These are phyloP conservation scores for Acronicta psi DNA, from an alignment of 2,888 invertebrate species.

Conservation along the genomic window DNA sequence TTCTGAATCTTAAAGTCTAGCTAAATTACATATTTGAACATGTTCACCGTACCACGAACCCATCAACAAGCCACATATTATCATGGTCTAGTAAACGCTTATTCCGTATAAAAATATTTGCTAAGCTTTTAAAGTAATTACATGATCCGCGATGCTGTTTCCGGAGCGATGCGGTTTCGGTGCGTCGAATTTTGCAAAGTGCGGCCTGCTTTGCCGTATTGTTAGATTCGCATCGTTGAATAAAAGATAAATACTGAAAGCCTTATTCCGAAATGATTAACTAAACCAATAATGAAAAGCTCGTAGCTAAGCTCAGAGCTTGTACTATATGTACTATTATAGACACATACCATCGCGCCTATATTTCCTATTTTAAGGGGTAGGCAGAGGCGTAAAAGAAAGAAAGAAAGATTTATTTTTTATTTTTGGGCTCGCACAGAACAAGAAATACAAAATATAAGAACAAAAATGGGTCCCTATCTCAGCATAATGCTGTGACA, in stretches of 20 bases:
- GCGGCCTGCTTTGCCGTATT: slow-evolving; percentile 8
- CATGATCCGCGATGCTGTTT: slow-evolving; percentile 68
- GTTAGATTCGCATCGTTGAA: slow-evolving; percentile 2
- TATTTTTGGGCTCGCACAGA: no score
- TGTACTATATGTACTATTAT: no score
- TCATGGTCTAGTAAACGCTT: slow-evolving; percentile 71
- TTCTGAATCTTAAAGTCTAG: not conserved
- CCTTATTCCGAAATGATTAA: no score
- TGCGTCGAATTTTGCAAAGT: slow-evolving; percentile 31
- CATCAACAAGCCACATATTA: slow-evolving; percentile 58
- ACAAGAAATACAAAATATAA: no score
- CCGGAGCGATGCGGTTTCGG: slow-evolving; percentile 50
- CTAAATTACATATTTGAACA: slow-evolving; percentile 2
- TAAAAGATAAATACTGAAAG: not conserved
- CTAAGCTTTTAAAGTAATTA: slow-evolving; percentile 86
- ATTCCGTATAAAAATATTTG: slow-evolving; percentile 84
- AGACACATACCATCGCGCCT: no score
- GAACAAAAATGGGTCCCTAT: no score
- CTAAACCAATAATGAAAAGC: no score
- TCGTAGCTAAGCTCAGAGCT: no score
- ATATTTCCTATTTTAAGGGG: no score
- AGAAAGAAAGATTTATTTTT: no score
- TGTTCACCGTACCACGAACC: slow-evolving; percentile 13
- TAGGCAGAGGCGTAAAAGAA: no score
- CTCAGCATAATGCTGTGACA: no score